Evolutionary conservation across 2,888 invertebrate species (phyloP), one percentile per base, ranked within the genome.

Genomic region (Ichneumon xanthorius): DNA sequence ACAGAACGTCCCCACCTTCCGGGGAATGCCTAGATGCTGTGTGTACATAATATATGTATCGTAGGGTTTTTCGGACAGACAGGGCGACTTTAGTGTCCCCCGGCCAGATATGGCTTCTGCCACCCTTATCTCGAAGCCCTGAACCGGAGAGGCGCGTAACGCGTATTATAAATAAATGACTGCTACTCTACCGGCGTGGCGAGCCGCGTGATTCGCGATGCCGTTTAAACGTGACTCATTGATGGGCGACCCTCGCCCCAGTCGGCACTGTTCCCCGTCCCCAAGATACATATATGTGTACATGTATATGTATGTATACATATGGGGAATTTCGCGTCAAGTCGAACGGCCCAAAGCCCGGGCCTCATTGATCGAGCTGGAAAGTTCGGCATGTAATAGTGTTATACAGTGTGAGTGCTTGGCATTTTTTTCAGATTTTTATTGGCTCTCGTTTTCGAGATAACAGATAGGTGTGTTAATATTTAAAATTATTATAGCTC

Each of bases 141-240:
- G 76, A 19, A 82, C 67, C 45, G 70, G 45, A 82, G 80, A 84
- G 75, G 71, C 77, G 81, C 72, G 80, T 78, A 81, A 80, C 68
- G 45, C 63, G 79, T 75, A 81, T 86, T 87, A 87, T 80, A 87
- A 88, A 87, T 88, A 87, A 88, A 87, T 86, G 85, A 85, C 82
- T 82, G 40, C 72, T 73, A 26, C 72, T 58, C 63, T 55, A 11
- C 73, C 70, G 71, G 72, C 58, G 82, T 75, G 73, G 63, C 61
- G 65, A 79, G 67, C 50, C 55, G 40, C 79, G 71, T 85, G 84
- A 87, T 87, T 86, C 87, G 85, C 68, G 77, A 88, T 87, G 87
- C 67, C 75, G 83, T 87, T 86, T 87, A 87, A 87, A 81, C 78
- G 87, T 88, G 88, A 88, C 78, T 88, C 88, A 87, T 77, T 79